phyloP scores from a whole-genome alignment of 2,113 vertebrate genomes.

The Campylomormyrus numenius region DNA sequence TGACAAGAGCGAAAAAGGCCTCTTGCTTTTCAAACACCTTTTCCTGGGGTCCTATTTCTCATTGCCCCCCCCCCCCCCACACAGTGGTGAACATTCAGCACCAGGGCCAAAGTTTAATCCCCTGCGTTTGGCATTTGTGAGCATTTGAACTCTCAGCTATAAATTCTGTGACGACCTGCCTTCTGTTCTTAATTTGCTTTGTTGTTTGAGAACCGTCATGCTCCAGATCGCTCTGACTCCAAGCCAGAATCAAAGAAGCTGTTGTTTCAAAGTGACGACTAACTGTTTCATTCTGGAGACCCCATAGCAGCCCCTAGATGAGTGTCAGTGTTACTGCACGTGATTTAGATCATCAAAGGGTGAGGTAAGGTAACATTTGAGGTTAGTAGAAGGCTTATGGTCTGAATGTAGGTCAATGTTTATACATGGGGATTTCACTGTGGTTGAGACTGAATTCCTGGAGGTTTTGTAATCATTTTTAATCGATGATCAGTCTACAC shows the following conservation, averaged over 20 bases:
- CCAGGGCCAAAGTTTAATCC: neutral
- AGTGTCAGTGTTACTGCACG: neutral
- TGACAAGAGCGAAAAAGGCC: neutral
- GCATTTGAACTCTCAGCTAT: conserved; percentile 7
- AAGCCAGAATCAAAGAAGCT: neutral
- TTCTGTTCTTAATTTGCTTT: neutral
- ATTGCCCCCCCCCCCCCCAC: neutral
- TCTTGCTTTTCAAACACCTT: conserved; percentile 4
- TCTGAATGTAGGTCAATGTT: neutral
- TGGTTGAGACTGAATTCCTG: neutral
- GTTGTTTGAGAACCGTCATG: neutral
- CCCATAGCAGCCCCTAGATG: neutral
- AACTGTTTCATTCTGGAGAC: neutral
- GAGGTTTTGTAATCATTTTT: neutral
- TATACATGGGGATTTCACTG: neutral
- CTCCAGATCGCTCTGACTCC: neutral
- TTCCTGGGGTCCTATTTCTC: neutral
- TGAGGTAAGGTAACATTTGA: neutral
- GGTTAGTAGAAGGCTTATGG: neutral
- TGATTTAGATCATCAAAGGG: neutral
- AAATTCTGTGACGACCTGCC: conserved; percentile 14
- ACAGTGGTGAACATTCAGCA: neutral
- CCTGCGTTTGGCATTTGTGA: neutral
- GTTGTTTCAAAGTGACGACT: neutral
- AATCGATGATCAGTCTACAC: neutral